These are phyloP conservation scores for Pterobdella sp. DNA, from an alignment of 2,888 invertebrate species.

Conservation along the genomic window DNA sequence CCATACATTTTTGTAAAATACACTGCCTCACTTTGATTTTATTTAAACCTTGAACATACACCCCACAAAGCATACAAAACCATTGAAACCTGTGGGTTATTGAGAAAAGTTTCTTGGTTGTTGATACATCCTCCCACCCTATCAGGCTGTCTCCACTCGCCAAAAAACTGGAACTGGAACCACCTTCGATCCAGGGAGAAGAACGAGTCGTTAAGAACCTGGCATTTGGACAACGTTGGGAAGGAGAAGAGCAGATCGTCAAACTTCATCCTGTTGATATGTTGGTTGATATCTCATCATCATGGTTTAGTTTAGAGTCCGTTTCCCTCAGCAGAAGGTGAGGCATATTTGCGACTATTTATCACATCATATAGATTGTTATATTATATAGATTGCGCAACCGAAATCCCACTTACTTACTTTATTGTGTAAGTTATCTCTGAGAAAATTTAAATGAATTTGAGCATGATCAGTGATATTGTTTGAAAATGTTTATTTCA, in stretches of 20 bases:
- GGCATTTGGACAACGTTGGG: neutral
- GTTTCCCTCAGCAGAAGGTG: too few relatives aligned
- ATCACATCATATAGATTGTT: too few relatives aligned
- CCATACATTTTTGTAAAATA: too few relatives aligned
- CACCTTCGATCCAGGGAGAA: neutral
- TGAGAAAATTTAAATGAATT: too few relatives aligned
- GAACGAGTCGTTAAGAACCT: neutral
- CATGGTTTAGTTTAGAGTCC: constrained; percentile 6
- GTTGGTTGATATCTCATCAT: neutral
- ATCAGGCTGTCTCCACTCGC: neutral
- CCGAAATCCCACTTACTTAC: too few relatives aligned
- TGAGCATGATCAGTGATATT: too few relatives aligned
- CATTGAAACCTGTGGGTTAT: neutral
- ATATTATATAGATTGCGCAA: too few relatives aligned
- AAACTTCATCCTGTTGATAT: neutral
- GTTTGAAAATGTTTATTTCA: neutral
- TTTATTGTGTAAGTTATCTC: too few relatives aligned
- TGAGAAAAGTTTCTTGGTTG: neutral
- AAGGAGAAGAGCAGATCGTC: neutral
- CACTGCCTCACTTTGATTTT: too few relatives aligned
- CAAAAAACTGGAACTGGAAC: neutral
- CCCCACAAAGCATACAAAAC: neutral
- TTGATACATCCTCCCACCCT: neutral
- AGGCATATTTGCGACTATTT: neutral
- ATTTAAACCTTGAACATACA: too few relatives aligned